Percentiles rank a stretch among this genome's conserved stretches.
These are phyloP conservation scores for Shargacucullia verbasci DNA, from an alignment of 2,888 invertebrate species.

Conservation along the genomic window DNA sequence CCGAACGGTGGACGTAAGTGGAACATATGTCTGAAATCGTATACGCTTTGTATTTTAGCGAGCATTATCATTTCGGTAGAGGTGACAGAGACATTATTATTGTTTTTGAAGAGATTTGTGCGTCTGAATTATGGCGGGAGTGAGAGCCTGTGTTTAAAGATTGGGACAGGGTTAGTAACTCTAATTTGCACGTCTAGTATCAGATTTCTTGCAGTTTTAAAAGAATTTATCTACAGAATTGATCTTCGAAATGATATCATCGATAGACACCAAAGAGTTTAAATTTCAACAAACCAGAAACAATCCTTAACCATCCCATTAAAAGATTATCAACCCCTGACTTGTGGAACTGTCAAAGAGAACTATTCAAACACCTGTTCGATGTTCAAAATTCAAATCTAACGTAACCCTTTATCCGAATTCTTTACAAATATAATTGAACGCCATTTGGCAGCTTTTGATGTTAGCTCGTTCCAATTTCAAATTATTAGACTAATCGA, in stretches of 20 bases:
- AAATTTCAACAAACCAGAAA: too few species aligned
- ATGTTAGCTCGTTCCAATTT: slow-evolving; percentile 65
- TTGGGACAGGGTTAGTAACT: too few species aligned
- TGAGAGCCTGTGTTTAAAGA: too few species aligned
- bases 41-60: slow-evolving; percentile 75
- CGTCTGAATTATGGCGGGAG: too few species aligned
- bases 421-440: slow-evolving; percentile 54
- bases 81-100: too few species aligned
- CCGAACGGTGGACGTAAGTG: slow-evolving; percentile 63
- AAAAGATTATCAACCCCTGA: background rate
- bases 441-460: slow-evolving; percentile 54
- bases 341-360: slow-evolving; percentile 42
- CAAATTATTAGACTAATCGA: slow-evolving; percentile 66
- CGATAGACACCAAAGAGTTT: too few species aligned
- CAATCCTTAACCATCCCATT: too few species aligned
- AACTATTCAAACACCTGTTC: slow-evolving; percentile 57
- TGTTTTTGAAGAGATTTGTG: too few species aligned
- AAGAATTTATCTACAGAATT: too few species aligned
- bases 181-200: too few species aligned
- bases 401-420: slow-evolving; percentile 47
- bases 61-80: slow-evolving; percentile 64
- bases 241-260: too few species aligned
- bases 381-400: slow-evolving; percentile 53
- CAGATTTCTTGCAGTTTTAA: background rate
- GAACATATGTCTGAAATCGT: slow-evolving; percentile 45